Percentiles rank a stretch among this genome's conserved stretches.
phyloP scores from a whole-genome alignment of 2,113 vertebrate species.

The Oncorhynchus nerka region DNA sequence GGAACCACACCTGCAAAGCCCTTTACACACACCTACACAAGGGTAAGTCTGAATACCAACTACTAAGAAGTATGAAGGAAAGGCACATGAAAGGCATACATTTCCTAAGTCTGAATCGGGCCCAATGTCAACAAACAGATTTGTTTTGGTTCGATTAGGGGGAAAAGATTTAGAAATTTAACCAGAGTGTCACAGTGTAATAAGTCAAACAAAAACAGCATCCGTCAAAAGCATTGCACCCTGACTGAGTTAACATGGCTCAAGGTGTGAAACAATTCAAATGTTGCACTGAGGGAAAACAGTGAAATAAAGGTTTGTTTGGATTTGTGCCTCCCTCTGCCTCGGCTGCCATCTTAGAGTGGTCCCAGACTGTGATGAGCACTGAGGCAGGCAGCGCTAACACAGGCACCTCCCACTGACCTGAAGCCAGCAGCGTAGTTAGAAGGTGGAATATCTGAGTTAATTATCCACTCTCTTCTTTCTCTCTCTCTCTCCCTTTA shows the following conservation, averaged over 20 bases:
- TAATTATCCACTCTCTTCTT: constrained; percentile 13
- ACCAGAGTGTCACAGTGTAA: background rate
- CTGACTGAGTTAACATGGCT: background rate
- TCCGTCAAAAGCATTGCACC: background rate
- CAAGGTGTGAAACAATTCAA: constrained; percentile 15
- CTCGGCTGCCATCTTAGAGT: background rate
- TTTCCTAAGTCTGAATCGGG: too few species aligned
- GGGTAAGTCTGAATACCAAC: too few species aligned
- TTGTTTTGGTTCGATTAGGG: background rate
- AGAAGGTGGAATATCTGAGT: constrained; percentile 13
- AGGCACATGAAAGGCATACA: too few species aligned
- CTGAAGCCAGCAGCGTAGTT: constrained; percentile 13
- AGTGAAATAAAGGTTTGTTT: constrained; percentile 5
- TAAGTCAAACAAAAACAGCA: background rate
- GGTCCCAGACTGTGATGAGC: background rate
- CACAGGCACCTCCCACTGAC: constrained; percentile 23
- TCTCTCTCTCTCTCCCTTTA: constrained; percentile 4
- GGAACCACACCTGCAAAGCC: too few species aligned
- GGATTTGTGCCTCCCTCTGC: background rate
- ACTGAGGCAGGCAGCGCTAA: constrained; percentile 13
- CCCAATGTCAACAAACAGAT: background rate
- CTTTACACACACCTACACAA: too few species aligned
- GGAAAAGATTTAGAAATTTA: background rate
- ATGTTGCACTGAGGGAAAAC: background rate
- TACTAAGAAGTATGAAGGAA: too few species aligned